Evolutionary conservation across 2,888 invertebrate genomes (phyloP), one percentile per base, ranked within the genome.

Genomic region (Bombylius discolor): DNA sequence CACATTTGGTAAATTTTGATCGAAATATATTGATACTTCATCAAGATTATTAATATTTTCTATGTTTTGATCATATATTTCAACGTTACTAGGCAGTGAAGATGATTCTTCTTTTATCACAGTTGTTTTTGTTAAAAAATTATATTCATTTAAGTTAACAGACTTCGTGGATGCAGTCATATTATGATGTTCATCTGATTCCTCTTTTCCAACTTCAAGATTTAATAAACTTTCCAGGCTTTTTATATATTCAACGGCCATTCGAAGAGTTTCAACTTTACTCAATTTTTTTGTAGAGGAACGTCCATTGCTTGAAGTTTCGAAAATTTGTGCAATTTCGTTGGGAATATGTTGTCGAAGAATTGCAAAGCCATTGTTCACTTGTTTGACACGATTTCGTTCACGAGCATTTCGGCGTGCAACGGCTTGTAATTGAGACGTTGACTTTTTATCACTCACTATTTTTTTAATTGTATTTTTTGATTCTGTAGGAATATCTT

Each of bases 371-470:
- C 92, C 93, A 66, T 90, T 88, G 74, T 92, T 92, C 34, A 92
- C 91, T 79, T 92, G 91, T 64, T 92, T 89, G 11, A 94, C 94
- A 58, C 95, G 81, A 74, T 94, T 94, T 31, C 95, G 77, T 78
- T 95, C 95, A 53, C 95, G 81, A 59, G 93, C 94, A 76, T 95
- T 96, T 67, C 95, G 77, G 49, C 93, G 78, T 0, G 91, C 91
- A 8, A 92, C 91, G 0, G 92, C 87, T 32, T 88, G 81, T 1
- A 87, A 89, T 52, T 85, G 84, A 5, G 87, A 83, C 57, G 83
- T 53, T 0, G 71, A 70, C 42, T 72, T 73, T 13, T 71, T 65
- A 0, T 71, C 70, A 4, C 70, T 68, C 0, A 68, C 68, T 5
- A 14, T 5, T 32, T 53, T 53, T 4, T 9, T 4, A 9, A 44